Conservation (phyloP, 2,113 vertebrate species). For the Hucho hucho region DNA sequence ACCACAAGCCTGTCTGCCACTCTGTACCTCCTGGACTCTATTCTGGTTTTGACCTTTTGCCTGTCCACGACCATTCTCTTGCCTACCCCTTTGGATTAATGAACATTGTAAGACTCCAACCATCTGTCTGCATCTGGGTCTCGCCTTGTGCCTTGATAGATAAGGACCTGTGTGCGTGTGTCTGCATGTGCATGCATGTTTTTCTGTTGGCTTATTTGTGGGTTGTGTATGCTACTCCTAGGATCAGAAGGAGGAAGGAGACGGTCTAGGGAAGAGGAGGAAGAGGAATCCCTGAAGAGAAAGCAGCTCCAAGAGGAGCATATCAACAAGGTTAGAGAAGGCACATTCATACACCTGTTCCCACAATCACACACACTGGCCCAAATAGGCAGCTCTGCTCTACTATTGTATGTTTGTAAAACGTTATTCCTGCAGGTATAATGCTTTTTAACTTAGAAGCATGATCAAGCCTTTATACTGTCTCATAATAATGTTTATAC, state of each 20-base stretch:
- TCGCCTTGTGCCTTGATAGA: neutral
- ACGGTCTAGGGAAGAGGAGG: slow-evolving; percentile 68
- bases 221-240: slow-evolving; percentile 50
- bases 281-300: slow-evolving; percentile 75
- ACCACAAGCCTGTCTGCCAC: no score
- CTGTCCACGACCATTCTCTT: no score
- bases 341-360: neutral
- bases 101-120: no score
- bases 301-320: slow-evolving; percentile 92
- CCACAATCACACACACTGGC: neutral
- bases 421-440: neutral
- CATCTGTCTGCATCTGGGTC: no score
- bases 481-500: no score
- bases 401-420: no score
- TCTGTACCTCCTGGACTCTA: no score
- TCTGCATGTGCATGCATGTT: slow-evolving; percentile 1
- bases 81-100: no score
- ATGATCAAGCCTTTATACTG: no score
- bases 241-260: slow-evolving; percentile 81
- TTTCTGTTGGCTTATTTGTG: slow-evolving; percentile 6
- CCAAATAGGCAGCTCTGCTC: neutral
- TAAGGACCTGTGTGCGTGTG: neutral
- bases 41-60: no score
- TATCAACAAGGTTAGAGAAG: slow-evolving; percentile 82
- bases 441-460: no score